Evolutionary conservation across 2,888 invertebrate species (phyloP).

Genomic region (Pristionchus arcanus): DNA sequence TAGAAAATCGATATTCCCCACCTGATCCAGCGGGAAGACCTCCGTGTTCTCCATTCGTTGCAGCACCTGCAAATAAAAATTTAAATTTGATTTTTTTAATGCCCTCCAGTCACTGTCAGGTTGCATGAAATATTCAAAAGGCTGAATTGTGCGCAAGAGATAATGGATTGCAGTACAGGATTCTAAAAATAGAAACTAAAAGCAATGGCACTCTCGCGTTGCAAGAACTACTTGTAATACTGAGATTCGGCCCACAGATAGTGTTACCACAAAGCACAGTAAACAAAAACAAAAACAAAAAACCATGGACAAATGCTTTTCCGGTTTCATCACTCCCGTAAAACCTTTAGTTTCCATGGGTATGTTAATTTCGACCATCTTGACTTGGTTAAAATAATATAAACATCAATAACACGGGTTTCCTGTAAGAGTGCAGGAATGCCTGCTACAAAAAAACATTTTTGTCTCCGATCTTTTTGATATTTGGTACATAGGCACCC

Average conservation of each 20-base stretch:
- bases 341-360: not conserved
- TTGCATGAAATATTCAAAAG: not conserved
- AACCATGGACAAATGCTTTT: not conserved
- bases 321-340: not conserved
- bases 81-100: not conserved
- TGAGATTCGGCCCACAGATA: too few relatives aligned
- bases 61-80: slow-evolving; percentile 82
- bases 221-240: too few relatives aligned
- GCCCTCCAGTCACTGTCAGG: not conserved
- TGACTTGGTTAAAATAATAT: too few relatives aligned
- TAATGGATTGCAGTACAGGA: not conserved
- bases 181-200: too few relatives aligned
- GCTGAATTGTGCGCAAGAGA: not conserved
- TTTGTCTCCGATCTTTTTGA: too few relatives aligned
- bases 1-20: not conserved
- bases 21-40: slow-evolving; percentile 73
- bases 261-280: too few relatives aligned
- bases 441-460: too few relatives aligned
- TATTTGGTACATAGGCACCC: too few relatives aligned
- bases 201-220: too few relatives aligned
- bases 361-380: not conserved
- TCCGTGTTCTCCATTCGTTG: slow-evolving; percentile 89
- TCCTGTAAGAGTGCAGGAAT: too few relatives aligned
- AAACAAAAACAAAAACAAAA: not conserved
- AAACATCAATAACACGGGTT: too few relatives aligned